Base-by-base conservation (phyloP, 2,888 invertebrate genomes). In the Tenthredo mesomela region DNA sequence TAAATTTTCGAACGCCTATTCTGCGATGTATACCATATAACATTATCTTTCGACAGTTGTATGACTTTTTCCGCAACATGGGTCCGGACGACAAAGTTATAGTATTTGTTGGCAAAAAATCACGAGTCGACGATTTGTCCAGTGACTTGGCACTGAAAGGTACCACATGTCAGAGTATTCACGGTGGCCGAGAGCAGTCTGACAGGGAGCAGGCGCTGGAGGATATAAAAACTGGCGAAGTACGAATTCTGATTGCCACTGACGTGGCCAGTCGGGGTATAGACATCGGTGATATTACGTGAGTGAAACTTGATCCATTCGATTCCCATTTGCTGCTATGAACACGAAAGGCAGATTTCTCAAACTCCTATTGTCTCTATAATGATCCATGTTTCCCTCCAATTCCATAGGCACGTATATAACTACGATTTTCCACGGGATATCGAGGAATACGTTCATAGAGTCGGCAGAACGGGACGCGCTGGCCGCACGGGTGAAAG, bases 191-290 rank as follows among this genome's bases (percentile, higher is more conserved):
- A 82, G 98, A 98, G 33, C 98, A 97, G 90, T 89, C 90, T 70
- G 97, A 97, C 89, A 94, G 97, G 58, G 97, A 97, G 90, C 96
- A 96, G 91, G 98, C 99, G 7, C 94, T 99, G 9, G 95, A 95
- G 33, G 98, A 98, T 89, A 96, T 99, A 89, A 96, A 96, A 87
- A 95, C 95, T 84, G 98, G 98, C 0, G 94, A 94, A 1, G 97
- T 97, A 0, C 95, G 95, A 86, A 97, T 99, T 88, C 94, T 99
- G 37, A 96, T 99, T 82, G 99, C 99, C 0, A 99, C 99, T 0
- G 99, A 99, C 94, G 97, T 99, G 0, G 99, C 98, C 3, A 98
- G 98, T 6, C 95, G 99, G 87, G 99, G 99, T 1, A 95, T 99
- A 83, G 99, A 99, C 92, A 98, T 98, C 83, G 96, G 97, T 90